phyloP scores from a whole-genome alignment of 1,140 invertebrate species.

The Ectropis grisescens region DNA sequence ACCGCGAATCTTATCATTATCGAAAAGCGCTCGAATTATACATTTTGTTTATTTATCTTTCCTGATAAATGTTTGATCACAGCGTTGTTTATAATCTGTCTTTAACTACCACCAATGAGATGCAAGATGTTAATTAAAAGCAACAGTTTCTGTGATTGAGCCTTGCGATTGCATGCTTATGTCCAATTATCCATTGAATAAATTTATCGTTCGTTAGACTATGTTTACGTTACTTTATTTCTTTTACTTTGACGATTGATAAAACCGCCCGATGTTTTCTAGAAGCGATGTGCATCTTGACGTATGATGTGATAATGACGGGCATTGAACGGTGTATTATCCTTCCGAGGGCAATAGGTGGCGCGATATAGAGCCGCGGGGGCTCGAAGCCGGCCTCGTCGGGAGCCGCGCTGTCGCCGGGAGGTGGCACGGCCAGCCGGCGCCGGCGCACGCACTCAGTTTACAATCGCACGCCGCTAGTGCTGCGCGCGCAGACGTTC shows the following conservation, averaged over 20 bases:
- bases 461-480: conserved; percentile 52
- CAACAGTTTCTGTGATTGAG: no score
- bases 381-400: conserved; percentile 14
- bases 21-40: background rate
- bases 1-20: conserved; percentile 11
- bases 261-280: no score
- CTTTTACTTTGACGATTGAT: no score
- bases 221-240: no score
- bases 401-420: conserved; percentile 44
- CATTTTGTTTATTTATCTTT: background rate
- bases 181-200: no score
- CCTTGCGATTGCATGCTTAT: no score
- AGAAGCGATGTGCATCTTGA: no score
- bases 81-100: background rate
- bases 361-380: conserved; percentile 46
- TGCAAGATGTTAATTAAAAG: no score
- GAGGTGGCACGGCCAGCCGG: conserved; percentile 21
- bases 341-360: conserved; percentile 46
- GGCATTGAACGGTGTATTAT: conserved; percentile 44
- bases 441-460: conserved; percentile 35
- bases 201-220: no score
- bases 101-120: background rate
- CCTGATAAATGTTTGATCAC: background rate
- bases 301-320: conserved; percentile 38
- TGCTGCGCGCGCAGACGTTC: conserved; percentile 57